A percentile compares a stretch with the other conserved stretches of the same genome.
Evolutionary conservation across 2,888 invertebrate genomes (phyloP).

Genomic region (Conops quadrifasciatus): DNA sequence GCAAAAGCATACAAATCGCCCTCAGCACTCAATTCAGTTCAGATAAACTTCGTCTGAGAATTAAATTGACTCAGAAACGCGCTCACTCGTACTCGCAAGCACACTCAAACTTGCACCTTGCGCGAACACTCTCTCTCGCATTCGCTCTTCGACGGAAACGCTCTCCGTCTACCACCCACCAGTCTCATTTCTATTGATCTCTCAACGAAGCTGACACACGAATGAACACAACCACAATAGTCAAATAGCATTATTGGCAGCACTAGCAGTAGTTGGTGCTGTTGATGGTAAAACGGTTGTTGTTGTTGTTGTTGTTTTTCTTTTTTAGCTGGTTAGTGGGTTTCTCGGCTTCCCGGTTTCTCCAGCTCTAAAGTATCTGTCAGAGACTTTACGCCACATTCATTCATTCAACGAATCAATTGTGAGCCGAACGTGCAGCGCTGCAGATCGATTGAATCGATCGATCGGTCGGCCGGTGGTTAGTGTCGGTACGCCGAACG

Average conservation of each 20-base stretch:
- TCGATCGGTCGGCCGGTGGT: conserved; percentile 32
- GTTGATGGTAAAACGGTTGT: conserved; percentile 20
- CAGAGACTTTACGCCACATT: conserved; percentile 52
- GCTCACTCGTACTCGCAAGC: no score
- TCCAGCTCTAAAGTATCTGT: conserved; percentile 50
- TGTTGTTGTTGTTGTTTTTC: conserved; percentile 22
- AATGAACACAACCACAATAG: neutral
- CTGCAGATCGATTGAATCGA: conserved; percentile 44
- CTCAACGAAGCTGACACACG: conserved; percentile 11
- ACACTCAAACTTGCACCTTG: no score
- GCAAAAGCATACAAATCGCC: no score
- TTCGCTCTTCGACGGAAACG: neutral
- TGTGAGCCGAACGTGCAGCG: conserved; percentile 52
- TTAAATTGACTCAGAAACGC: no score
- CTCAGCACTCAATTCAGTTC: no score
- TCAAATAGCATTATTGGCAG: neutral
- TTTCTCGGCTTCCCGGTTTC: conserved; percentile 61
- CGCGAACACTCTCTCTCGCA: neutral
- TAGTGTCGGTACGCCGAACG: conserved; percentile 26
- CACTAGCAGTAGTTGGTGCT: conserved; percentile 24
- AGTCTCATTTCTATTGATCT: conserved; percentile 5
- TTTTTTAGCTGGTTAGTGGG: conserved; percentile 52
- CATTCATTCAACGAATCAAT: conserved; percentile 62
- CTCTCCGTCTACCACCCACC: conserved; percentile 31
- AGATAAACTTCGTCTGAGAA: no score